Base-by-base conservation (phyloP, 2,113 vertebrate genomes). In the Dryoscopus gambensis region DNA sequence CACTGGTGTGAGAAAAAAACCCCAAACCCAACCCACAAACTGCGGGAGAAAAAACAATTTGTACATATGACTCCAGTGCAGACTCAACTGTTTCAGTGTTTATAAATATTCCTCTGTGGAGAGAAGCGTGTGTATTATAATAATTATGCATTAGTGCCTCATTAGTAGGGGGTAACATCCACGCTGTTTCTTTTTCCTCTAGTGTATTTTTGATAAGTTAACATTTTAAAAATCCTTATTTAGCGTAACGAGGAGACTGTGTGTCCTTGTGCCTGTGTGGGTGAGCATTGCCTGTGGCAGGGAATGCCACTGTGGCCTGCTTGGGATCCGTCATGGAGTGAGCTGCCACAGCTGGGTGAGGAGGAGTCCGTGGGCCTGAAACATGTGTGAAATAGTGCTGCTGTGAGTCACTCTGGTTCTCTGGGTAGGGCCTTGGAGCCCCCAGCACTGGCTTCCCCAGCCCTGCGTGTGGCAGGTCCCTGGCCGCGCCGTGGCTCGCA, bases 141-240 rank as follows among this genome's bases (percentile, higher is more conserved):
- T 98, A 98, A 98, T 98, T 98, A 98, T 97, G 95, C 97, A 97
- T 98, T 97, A 98, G 97, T 98, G 97, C 97, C 98, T 98, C 98
- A 98, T 98, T 98, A 98, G 97, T 96, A 97, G 96, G 90, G 94
- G 98, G 97, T 98, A 98, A 96, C 93, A 97, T 96, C 92, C 95
- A 95, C 21, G 31, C 95, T 97, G 97, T 93, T 97, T 97, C 95
- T 89, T 97, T 98, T 97, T 96, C 69, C 98, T 98, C 98, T 94
- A 93, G 98, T 98, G 98, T 97, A 97, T 98, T 98, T 98, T 96
- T 95, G 95, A 97, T 97, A 98, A 98, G 95, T 97, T 98, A 98
- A 95, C 96, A 97, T 96, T 97, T 96, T 77, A 86, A 97, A 82
- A 97, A 96, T 93, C 97, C 97, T 97, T 97, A 94, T 95, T 97